Evolutionary conservation across 1,140 invertebrate species (phyloP), one percentile per base, ranked within the genome.

Genomic region (Hirudo medicinalis): DNA sequence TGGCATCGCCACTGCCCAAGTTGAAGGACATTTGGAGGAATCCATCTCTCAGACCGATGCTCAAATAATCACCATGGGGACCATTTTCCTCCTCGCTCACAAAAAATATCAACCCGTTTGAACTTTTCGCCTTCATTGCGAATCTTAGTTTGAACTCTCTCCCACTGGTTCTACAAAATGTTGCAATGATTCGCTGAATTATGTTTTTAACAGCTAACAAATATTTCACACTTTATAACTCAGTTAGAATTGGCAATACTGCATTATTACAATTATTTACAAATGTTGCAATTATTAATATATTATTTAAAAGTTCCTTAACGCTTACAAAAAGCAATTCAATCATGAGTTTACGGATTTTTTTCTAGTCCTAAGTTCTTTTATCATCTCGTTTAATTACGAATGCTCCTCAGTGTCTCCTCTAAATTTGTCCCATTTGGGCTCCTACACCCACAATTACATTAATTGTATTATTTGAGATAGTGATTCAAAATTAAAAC

Each of bases 31-130:
- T 82, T 76, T 86, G 84, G 6, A 88, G 83, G 76, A 85, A 86
- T 54, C 91, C 91, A 73, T 88, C 88, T 83, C 77, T 90, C 86
- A 96, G 85, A 54, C 91, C 92, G 55, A 97, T 83, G 19, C 90
- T 88, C 25, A 96, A 82, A 82, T 89, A 95, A 79, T 91, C 89
- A 53, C 86, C 85, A 36, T 75, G 74, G 25, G 77, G 72, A 19
- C 82, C 79, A 67, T 84, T 83, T 71, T 85, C 85, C 75, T 88
- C 86, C 54, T 88, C 84, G n/a, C 91, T 91, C 73, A 88, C 89
- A 92, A 92, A 95, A 27, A 96, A 83, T n/a, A 97, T 83, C 67
- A 97, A 82, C 0, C 92, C 92, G 76, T 86, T 82, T n/a, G 85
- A 81, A 36, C 80, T 86, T 71, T 82, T 85, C 57, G 87, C 86